Evolutionary conservation across 2,113 vertebrate species (phyloP), one percentile per base, ranked within the genome.

Genomic region (Colossoma macropomum): DNA sequence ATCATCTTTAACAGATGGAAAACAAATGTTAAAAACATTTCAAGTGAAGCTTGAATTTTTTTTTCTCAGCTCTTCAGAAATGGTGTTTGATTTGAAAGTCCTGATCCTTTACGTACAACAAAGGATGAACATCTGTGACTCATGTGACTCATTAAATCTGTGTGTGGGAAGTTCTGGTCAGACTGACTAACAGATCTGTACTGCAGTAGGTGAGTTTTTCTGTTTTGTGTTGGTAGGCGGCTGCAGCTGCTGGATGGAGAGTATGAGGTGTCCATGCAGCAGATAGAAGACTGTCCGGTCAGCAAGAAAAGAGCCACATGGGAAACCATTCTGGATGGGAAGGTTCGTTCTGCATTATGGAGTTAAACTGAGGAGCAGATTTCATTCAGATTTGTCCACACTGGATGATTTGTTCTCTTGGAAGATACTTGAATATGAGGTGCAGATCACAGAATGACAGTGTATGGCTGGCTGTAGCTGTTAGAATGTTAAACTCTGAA

Each of bases 241-340:
- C 93, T 99, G 92, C 98, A 99, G 81, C 95, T 99, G 86, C 93
- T 99, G 88, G 98, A 99, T 89, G 98, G 98, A 52, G 98, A 99
- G 86, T 99, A 99, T 70, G 98, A 99, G 93, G 98, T 99, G 90
- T 97, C 98, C 63, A 98, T 99, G 97, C 97, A 99, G 89, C 96
- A 98, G 88, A 97, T 99, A 95, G 97, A 99, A 89, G 97, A 99
- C 76, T 97, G 96, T 92, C 97, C 98, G 21, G 95, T 98, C 85
- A 98, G 96, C 94, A 99, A 98, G 93, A 99, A 99, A 92, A 96
- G 97, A 92, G 97, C 97, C 84, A 99, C 97, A 0, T 99, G 97
- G 98, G 97, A 99, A 92, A 99, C 98, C 0, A 98, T 99, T 91
- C 94, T 98, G 81, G 98, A 99, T 92, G 97, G 98, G 86, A 98